phyloP scores from a whole-genome alignment of 2,888 invertebrate species.

The Trimorus sp. region DNA sequence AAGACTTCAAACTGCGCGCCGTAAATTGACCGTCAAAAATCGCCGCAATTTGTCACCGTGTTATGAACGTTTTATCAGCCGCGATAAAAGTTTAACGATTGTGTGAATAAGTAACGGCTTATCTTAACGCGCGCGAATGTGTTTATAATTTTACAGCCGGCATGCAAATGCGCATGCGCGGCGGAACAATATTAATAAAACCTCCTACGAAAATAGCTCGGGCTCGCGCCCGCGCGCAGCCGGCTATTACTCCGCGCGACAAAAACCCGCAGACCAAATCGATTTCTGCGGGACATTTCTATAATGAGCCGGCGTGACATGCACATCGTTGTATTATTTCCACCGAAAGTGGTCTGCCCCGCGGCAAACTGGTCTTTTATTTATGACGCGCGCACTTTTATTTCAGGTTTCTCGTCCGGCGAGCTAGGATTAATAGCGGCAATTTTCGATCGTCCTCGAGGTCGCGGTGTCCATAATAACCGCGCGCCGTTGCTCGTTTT shows the following conservation, averaged over 20 bases:
- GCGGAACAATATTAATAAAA: conserved; percentile 13
- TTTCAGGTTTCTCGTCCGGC: conserved; percentile 48
- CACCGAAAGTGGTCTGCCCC: conserved; percentile 40
- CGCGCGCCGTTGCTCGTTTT: conserved; percentile 38
- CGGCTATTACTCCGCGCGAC: conserved; percentile 5
- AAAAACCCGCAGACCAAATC: neutral
- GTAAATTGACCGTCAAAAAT: conserved; percentile 23
- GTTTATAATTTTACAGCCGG: conserved; percentile 33
- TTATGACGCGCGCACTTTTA: conserved; percentile 51
- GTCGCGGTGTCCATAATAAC: conserved; percentile 46
- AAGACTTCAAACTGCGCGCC: too few species aligned
- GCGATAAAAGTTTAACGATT: conserved; percentile 45
- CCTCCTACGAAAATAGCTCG: conserved; percentile 26
- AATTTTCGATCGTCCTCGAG: conserved; percentile 59
- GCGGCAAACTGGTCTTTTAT: conserved; percentile 60
- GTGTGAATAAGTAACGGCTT: conserved; percentile 22
- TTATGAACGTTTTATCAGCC: conserved; percentile 45
- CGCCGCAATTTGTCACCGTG: conserved; percentile 25
- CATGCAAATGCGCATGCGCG: conserved; percentile 3
- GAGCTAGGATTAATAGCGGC: conserved; percentile 56
- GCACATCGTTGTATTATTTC: conserved; percentile 42
- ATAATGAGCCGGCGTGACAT: neutral
- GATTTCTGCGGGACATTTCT: neutral
- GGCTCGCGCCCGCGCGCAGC: too few species aligned
- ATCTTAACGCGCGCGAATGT: conserved; percentile 21